phyloP scores from a whole-genome alignment of 2,888 invertebrate species.

The Cryptocheilus praepositus region DNA sequence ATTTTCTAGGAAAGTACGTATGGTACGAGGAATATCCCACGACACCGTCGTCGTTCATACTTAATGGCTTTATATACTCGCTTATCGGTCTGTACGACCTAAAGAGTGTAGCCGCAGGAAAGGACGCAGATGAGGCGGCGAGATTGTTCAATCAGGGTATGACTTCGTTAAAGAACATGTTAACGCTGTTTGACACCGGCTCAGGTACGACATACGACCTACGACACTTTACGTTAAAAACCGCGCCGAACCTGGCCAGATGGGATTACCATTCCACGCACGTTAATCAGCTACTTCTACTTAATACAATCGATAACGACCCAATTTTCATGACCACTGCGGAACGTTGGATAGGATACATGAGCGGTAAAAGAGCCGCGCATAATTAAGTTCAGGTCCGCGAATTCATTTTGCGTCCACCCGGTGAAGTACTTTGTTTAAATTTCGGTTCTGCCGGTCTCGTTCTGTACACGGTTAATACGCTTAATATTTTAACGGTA shows the following conservation, averaged over 20 bases:
- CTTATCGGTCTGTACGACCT: conserved; percentile 96
- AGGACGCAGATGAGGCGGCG: conserved; percentile 83
- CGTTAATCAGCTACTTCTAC: conserved; percentile 93
- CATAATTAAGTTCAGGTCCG: conserved; percentile 83
- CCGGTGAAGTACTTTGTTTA: too few species aligned
- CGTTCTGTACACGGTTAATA: too few species aligned
- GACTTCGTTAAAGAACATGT: conserved; percentile 88
- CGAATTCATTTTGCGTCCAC: too few species aligned
- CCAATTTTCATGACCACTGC: conserved; percentile 89
- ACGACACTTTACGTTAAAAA: conserved; percentile 91
- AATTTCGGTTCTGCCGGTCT: too few species aligned
- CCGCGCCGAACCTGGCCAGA: conserved; percentile 94
- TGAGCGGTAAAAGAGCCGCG: conserved; percentile 94
- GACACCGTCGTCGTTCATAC: conserved; percentile 93
- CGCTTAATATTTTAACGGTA: too few species aligned
- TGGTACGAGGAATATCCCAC: conserved; percentile 99
- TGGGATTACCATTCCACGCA: conserved; percentile 99
- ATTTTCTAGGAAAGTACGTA: conserved; percentile 88
- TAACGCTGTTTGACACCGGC: conserved; percentile 95
- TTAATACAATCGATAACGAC: conserved; percentile 90
- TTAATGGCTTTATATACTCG: conserved; percentile 99
- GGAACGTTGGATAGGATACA: conserved; percentile 95
- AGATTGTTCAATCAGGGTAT: conserved; percentile 90
- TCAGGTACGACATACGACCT: conserved; percentile 97
- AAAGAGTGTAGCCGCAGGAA: conserved; percentile 85